Percentiles rank a stretch among this genome's conserved stretches.
phyloP scores from a whole-genome alignment of 2,113 vertebrate species.

The Crotalus horridus region DNA sequence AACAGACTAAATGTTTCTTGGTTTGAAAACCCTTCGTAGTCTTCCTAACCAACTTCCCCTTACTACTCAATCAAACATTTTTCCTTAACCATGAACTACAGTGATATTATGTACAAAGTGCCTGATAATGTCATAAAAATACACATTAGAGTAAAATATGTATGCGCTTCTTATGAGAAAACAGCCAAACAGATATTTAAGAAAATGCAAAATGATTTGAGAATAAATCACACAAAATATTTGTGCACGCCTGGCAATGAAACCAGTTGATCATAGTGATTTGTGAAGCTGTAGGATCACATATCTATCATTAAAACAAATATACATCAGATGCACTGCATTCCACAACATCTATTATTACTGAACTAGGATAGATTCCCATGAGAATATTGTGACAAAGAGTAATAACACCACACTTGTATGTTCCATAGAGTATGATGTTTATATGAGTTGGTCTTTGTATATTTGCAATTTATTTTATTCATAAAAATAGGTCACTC shows the following conservation, averaged over 20 bases:
- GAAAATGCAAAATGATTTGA: conserved; percentile 6
- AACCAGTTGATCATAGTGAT: conserved; percentile 2
- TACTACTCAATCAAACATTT: not conserved
- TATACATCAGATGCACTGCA: not conserved
- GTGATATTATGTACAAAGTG: not conserved
- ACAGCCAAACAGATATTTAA: not conserved
- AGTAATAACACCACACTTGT: not conserved
- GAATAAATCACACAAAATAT: not conserved
- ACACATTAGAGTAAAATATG: not conserved
- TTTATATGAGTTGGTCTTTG: not conserved
- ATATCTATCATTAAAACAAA: not conserved
- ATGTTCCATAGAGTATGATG: too few relatives aligned
- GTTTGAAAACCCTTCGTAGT: not conserved
- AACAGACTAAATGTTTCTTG: not conserved
- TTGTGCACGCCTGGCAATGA: not conserved
- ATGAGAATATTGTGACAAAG: not conserved
- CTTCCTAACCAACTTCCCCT: not conserved
- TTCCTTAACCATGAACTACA: not conserved
- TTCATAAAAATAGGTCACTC: not conserved
- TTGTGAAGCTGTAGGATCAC: not conserved
- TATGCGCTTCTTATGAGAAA: not conserved
- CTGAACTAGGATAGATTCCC: not conserved
- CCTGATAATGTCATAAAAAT: not conserved
- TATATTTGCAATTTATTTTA: not conserved
- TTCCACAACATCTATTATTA: not conserved